phyloP scores from a whole-genome alignment of 1,140 invertebrate species.

The Drosophila jambulina region DNA sequence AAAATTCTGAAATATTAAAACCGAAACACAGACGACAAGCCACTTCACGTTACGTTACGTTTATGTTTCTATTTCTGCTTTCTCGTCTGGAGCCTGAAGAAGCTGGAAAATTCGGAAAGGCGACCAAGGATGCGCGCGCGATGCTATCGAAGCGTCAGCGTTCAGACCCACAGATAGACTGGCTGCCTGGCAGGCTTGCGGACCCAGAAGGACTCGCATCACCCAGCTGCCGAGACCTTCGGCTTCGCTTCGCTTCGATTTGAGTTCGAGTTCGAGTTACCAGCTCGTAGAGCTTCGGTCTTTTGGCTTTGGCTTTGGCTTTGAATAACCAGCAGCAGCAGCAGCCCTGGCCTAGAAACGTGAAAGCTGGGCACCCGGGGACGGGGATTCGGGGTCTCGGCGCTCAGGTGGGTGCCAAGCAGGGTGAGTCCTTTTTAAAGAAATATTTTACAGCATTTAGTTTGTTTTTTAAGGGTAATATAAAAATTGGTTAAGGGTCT shows the following conservation, averaged over 20 bases:
- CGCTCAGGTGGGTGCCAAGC: conserved; percentile 27
- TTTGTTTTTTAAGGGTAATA: neutral
- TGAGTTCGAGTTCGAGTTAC: conserved; percentile 59
- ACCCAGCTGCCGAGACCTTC: conserved; percentile 51
- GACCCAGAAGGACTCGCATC: conserved; percentile 25
- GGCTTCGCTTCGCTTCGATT: conserved; percentile 53
- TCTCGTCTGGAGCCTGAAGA: conserved; percentile 28
- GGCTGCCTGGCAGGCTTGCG: conserved; percentile 30
- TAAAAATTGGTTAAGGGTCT: neutral
- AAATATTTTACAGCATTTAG: neutral
- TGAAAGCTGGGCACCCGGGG: conserved; percentile 13
- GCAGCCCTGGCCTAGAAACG: conserved; percentile 75
- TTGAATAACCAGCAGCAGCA: conserved; percentile 41
- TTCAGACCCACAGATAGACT: conserved; percentile 73
- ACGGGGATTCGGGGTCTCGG: neutral
- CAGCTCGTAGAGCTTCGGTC: conserved; percentile 65
- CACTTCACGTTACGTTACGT: conserved; percentile 49
- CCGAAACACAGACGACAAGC: neutral
- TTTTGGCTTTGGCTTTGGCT: conserved; percentile 59
- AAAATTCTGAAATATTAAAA: conserved; percentile 3
- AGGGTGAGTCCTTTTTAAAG: neutral
- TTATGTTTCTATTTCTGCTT: conserved; percentile 24
- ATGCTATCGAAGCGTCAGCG: conserved; percentile 49
- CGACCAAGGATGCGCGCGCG: conserved; percentile 33
- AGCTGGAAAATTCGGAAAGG: conserved; percentile 38